These are phyloP conservation scores for Pocillopora verrucosa DNA, from an alignment of 64 coral and sea anemone genomes.

Conservation along the genomic window DNA sequence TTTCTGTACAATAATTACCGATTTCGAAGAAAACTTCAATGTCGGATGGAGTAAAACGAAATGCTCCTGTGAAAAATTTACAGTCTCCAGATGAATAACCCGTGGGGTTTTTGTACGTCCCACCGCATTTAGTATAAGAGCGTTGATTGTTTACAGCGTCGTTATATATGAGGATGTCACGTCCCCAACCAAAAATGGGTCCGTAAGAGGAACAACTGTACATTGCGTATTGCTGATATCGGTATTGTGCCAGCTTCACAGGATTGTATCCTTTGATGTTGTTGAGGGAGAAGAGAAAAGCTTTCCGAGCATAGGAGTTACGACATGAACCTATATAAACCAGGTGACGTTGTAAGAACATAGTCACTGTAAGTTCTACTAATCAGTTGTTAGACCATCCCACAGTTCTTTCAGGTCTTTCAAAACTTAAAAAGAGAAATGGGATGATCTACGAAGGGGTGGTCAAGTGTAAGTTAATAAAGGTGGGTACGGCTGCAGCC, in stretches of 20 bases:
- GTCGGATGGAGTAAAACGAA: background rate
- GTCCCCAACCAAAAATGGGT: constrained; percentile 4
- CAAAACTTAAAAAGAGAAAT: too few relatives aligned
- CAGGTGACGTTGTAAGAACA: too few relatives aligned
- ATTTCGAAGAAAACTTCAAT: constrained; percentile 32
- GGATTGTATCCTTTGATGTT: constrained; percentile 3
- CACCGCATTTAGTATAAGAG: background rate
- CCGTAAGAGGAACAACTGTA: background rate
- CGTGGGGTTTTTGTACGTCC: background rate
- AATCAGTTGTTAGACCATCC: too few relatives aligned
- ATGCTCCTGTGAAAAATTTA: background rate
- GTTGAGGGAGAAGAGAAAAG: too few relatives aligned
- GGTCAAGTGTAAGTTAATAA: too few relatives aligned
- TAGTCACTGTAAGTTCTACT: too few relatives aligned
- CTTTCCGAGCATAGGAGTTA: too few relatives aligned
- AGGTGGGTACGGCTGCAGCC: too few relatives aligned
- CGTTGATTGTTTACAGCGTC: background rate
- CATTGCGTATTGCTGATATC: constrained; percentile 6
- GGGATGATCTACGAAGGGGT: too few relatives aligned
- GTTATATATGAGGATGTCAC: background rate
- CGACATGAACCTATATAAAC: too few relatives aligned
- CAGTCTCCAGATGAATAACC: background rate
- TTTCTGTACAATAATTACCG: background rate
- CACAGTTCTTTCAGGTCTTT: too few relatives aligned
- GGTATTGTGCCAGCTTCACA: background rate